Base-by-base conservation (phyloP, 2,113 vertebrate species). In the Myrmophylax atrothorax region DNA sequence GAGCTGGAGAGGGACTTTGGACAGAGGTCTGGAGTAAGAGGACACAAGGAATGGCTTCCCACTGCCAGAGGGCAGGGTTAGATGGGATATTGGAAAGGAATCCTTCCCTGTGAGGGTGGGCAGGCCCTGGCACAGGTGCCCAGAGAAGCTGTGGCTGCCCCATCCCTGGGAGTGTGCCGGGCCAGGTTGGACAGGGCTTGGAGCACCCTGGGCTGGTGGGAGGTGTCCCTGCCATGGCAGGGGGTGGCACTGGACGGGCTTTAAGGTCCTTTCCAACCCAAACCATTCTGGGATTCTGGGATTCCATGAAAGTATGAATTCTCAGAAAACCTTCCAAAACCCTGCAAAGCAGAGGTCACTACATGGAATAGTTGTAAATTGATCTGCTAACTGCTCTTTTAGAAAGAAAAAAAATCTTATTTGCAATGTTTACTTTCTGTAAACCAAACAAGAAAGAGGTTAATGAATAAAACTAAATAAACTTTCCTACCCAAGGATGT, bases 91-190 rank as follows among this genome's bases (percentile, higher is more conserved):
- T 42, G 25, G 47, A 17, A 6, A 55, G 40, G 3, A 75, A 80
- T 49, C 3, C 0, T 4, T 44, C 14, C 17, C 50, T 66, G 50
- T 0, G 55, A 40, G 6, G 33, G 17, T 35, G 46, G 6, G 0
- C 0, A 68, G 16, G 24, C 17, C n/a, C 35, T 90, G 53, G 60
- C 52, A 59, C 60, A 67, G 77, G 18, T n/a, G 37, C 28, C 33
- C 77, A 81, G 52, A 59, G 77, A 5, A 82, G 28, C 52, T 74
- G 68, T 28, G 77, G 44, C 60, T 76, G 40, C 40, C 22, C 26
- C 42, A 63, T 49, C 35, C 18, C 56, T 63, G 56, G 15, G 0
- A 62, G 56, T 33, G 63, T 9, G 25, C 63, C 0, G 69, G 20
- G 55, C 40, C 70, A 76, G 55, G 29, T 0, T 90, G 78, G 78